Evolutionary conservation across 1,140 invertebrate genomes (phyloP).

Genomic region (Eupristina koningsbergeri): DNA sequence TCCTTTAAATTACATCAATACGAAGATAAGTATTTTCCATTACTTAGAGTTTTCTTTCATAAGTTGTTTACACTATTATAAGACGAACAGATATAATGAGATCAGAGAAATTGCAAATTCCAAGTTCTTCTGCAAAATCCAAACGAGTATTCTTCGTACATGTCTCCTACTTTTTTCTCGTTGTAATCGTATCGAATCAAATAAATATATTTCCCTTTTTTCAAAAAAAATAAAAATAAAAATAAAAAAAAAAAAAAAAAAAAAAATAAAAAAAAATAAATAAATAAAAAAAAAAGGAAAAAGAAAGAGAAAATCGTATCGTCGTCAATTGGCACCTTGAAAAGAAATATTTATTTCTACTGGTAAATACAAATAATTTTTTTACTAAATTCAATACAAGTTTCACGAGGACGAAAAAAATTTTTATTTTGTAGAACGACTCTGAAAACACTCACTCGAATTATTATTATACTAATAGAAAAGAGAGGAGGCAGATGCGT

Average conservation of each 20-base stretch:
- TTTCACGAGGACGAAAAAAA: constrained; percentile 21
- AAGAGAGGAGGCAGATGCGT: constrained; percentile 6
- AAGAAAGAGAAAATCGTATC: constrained; percentile 21
- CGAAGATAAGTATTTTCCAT: constrained; percentile 48
- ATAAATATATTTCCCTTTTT: neutral
- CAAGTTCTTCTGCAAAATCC: constrained; percentile 55
- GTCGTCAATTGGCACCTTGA: constrained; percentile 44
- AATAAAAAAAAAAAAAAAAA: too few relatives aligned
- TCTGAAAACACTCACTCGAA: constrained; percentile 31
- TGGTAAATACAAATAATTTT: neutral
- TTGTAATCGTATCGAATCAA: constrained; percentile 18
- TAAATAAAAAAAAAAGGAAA: too few relatives aligned
- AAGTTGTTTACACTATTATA: constrained; percentile 65
- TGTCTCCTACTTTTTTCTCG: constrained; percentile 15
- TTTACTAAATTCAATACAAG: constrained; percentile 10
- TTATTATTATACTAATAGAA: neutral
- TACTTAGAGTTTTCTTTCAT: constrained; percentile 46
- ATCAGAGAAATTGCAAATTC: constrained; percentile 72
- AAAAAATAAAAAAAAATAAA: too few relatives aligned
- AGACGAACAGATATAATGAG: constrained; percentile 69
- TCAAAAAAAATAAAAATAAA: too few relatives aligned
- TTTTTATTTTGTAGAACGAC: constrained; percentile 34
- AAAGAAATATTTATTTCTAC: constrained; percentile 21
- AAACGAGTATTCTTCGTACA: constrained; percentile 19
- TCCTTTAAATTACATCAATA: constrained; percentile 59